Evolutionary conservation across 2,797 vertebrate genomes (phyloP).

Genomic region (Smutsia gigantea): DNA sequence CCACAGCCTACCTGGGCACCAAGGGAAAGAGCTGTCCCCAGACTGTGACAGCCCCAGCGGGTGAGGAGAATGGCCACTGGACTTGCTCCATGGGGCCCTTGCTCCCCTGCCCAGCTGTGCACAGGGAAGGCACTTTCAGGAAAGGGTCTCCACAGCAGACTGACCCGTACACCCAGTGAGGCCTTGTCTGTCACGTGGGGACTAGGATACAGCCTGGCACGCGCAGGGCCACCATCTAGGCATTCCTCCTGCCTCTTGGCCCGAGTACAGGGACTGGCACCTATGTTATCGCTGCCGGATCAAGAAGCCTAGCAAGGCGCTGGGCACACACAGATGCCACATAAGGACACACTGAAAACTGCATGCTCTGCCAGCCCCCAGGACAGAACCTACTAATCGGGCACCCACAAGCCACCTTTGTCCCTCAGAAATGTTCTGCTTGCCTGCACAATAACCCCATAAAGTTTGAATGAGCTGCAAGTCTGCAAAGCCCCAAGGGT

Average conservation of each 20-base stretch:
- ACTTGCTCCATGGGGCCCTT: background rate
- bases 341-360: background rate
- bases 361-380: rapidly evolving
- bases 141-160: background rate
- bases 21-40: background rate
- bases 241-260: background rate
- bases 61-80: background rate
- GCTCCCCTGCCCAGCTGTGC: background rate
- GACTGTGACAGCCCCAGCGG: background rate
- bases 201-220: background rate
- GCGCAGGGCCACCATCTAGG: rapidly evolving
- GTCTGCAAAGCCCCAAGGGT: background rate
- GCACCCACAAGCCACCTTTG: background rate
- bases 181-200: background rate
- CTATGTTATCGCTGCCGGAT: background rate
- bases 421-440: background rate
- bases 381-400: background rate
- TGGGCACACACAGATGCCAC: background rate
- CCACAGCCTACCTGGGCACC: background rate
- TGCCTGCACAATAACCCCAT: no score
- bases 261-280: background rate
- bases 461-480: background rate
- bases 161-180: background rate
- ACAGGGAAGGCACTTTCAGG: background rate
- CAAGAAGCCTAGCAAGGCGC: background rate